Conservation (phyloP, 2,113 vertebrate genomes). For the Syrmaticus mikado region DNA sequence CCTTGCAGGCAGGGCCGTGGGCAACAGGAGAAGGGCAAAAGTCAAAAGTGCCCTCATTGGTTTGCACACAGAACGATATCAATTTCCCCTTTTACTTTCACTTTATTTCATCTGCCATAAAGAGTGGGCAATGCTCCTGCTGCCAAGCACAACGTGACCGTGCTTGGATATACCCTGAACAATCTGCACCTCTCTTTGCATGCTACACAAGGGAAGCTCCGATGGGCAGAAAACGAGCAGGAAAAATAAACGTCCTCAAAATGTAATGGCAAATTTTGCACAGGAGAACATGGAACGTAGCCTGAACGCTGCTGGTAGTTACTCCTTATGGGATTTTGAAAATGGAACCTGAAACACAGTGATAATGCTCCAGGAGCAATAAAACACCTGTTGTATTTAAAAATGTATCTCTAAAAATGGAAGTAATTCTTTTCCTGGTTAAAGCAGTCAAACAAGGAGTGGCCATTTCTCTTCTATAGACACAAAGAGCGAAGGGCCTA, state of each 20-base stretch:
- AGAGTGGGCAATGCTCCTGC: neutral
- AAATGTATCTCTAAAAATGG: neutral
- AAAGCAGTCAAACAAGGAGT: neutral
- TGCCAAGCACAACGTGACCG: accelerated
- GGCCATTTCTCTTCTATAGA: neutral
- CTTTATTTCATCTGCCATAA: neutral
- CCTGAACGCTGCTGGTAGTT: neutral
- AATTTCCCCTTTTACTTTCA: neutral
- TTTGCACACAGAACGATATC: neutral
- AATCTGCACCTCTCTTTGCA: neutral
- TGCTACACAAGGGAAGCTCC: neutral
- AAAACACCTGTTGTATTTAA: slow-evolving; percentile 6
- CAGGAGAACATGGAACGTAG: neutral
- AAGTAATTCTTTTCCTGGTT: neutral
- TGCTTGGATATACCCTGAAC: neutral
- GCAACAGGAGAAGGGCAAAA: neutral
- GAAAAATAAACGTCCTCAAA: neutral
- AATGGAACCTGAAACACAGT: neutral
- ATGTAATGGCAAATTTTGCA: neutral
- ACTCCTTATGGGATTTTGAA: slow-evolving; percentile 9
- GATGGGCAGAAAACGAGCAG: neutral
- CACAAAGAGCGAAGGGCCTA: neutral
- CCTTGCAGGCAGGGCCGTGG: neutral
- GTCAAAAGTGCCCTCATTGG: neutral
- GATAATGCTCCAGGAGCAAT: slow-evolving; percentile 8